Evolutionary conservation across 2,113 vertebrate genomes (phyloP), one percentile per base, ranked within the genome.

Genomic region (Taurulus bubalis): DNA sequence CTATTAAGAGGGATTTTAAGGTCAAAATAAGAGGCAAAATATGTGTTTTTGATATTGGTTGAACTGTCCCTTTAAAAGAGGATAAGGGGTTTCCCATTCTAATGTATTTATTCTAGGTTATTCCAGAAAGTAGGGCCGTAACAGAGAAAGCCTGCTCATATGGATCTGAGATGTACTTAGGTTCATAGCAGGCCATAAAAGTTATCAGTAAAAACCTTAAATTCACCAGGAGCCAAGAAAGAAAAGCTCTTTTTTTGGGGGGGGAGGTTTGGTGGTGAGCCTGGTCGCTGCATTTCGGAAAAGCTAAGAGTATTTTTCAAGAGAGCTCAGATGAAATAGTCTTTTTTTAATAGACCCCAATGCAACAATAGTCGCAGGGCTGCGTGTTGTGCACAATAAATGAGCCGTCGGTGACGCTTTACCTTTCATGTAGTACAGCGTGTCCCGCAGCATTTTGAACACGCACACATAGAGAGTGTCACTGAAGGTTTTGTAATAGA

Each of bases 401-500:
- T 32, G 38, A 38, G 1, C n/a, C 8, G 18, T 69, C 26, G 34
- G 26, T 22, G 3, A 70, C 38, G n/a, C 28, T 73, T 87, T 91
- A 99, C 98, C 97, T 95, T 95, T 97, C 95, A 98, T 96, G 88
- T 97, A 95, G 85, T 98, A 97, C 5, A 99, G 93, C 0, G 97
- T 98, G 88, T 99, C 98, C 47, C 98, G 96, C 73, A 99, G 95
- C 98, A 99, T 98, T 95, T 98, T 99, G 94, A 99, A 99, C 88
- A 97, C 96, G 85, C 96, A 96, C 85, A 99, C 96, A 11, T 99
- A 98, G 26, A 99, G 95, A 36, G 97, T 94, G 75, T 99, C 98
- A 73, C 98, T 98, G 94, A 98, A 98, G 20, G 94, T 88, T 90
- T 96, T 96, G 68, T 99, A 99, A 83, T 94, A 95, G 70, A 98